Evolutionary conservation across 2,888 invertebrate species (phyloP).

Genomic region (Oscheius myriophilus): DNA sequence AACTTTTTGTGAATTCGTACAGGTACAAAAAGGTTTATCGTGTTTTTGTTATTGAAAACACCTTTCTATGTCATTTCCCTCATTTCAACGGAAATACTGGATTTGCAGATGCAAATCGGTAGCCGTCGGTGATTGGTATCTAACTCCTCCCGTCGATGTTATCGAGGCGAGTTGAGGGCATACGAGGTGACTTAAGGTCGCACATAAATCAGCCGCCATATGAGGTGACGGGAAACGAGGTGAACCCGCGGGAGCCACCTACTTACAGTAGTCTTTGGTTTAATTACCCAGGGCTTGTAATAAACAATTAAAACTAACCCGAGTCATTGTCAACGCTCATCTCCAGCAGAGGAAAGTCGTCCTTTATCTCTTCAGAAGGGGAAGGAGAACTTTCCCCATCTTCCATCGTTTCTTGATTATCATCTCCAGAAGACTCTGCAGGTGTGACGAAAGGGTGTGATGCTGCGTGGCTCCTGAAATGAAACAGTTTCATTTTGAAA

Average conservation of each 20-base stretch:
- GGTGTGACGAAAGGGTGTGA: constrained; percentile 14
- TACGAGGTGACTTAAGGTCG: constrained; percentile 28
- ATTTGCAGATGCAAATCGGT: constrained; percentile 14
- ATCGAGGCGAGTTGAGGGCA: constrained; percentile 32
- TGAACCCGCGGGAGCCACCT: no score
- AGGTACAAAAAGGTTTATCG: no score
- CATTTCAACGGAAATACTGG: no score
- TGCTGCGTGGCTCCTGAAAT: neutral
- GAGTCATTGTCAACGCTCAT: constrained; percentile 29
- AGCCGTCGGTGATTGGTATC: constrained; percentile 11
- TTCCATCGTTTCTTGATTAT: constrained; percentile 17
- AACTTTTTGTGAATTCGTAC: no score
- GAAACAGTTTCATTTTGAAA: neutral
- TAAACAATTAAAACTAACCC: constrained; percentile 2
- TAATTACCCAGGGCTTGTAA: neutral
- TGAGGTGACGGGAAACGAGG: constrained; percentile 10
- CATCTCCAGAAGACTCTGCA: constrained; percentile 28
- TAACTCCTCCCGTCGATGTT: constrained; percentile 27
- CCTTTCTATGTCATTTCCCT: no score
- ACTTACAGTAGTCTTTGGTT: no score
- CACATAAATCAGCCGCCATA: constrained; percentile 13
- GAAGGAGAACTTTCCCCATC: constrained; percentile 36
- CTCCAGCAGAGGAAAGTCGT: constrained; percentile 25
- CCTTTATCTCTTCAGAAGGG: constrained; percentile 34
- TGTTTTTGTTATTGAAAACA: no score